Conservation (phyloP, 2,113 vertebrate genomes). For the Panthera leo region DNA sequence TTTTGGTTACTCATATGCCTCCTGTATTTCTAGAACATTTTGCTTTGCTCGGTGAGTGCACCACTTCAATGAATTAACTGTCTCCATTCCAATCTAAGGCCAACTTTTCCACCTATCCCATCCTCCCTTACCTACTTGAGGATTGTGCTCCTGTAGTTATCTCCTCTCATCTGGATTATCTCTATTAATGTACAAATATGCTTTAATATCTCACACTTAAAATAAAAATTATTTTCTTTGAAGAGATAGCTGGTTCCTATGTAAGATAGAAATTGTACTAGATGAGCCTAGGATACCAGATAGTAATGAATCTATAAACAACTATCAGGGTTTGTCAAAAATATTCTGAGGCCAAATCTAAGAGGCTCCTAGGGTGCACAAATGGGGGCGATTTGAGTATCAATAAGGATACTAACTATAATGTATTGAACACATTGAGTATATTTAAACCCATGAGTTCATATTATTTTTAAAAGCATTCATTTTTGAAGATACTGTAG, state of each 20-base stretch:
- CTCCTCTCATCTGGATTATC: background rate
- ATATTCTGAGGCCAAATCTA: background rate
- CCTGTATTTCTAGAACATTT: background rate
- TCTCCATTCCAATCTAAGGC: background rate
- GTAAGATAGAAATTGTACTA: background rate
- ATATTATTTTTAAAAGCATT: constrained; percentile 10
- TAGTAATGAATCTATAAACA: background rate
- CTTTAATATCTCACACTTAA: background rate
- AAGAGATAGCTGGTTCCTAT: background rate
- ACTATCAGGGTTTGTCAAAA: background rate
- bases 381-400: background rate
- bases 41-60: background rate
- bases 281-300: background rate
- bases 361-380: background rate
- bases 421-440: background rate
- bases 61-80: background rate
- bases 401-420: background rate
- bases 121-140: background rate
- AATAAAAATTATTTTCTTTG: background rate
- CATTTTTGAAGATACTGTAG: background rate
- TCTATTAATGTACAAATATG: background rate
- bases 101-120: background rate
- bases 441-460: background rate
- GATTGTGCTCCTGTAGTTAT: background rate
- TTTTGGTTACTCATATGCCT: background rate